phyloP scores from a whole-genome alignment of 2,113 vertebrate genomes.

The Pipra filicauda region DNA sequence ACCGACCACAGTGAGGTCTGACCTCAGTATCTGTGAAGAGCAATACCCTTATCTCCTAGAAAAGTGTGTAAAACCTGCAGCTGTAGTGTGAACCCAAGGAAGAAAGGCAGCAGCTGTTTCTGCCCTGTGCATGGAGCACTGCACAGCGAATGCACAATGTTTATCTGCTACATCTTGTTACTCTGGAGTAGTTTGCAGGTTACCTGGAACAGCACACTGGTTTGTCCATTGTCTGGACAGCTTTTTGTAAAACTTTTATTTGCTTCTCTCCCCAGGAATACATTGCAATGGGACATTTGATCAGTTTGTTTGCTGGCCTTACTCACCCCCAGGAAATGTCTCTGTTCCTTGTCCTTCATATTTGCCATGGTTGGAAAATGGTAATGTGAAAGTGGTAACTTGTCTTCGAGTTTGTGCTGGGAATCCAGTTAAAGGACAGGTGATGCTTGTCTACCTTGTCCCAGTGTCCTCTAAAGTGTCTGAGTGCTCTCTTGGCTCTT shows the following conservation, averaged over 20 bases:
- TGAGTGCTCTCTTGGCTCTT: not conserved
- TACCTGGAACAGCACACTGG: not conserved
- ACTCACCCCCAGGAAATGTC: conserved; percentile 88
- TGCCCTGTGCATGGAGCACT: not conserved
- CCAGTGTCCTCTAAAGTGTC: not conserved
- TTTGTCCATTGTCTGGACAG: not conserved
- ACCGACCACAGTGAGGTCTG: not conserved
- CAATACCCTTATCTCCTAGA: not conserved
- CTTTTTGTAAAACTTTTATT: not conserved
- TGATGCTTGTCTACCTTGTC: not conserved
- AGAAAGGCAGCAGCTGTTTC: not conserved
- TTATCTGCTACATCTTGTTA: not conserved
- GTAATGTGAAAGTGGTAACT: conserved; percentile 66
- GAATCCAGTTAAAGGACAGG: not conserved
- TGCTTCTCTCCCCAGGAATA: conserved; percentile 71
- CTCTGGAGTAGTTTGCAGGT: not conserved
- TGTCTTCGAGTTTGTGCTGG: not conserved
- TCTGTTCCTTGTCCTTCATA: conserved; percentile 91
- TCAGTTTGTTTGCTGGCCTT: conserved; percentile 88
- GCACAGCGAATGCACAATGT: not conserved
- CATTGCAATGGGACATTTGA: conserved; percentile 91
- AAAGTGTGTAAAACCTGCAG: not conserved
- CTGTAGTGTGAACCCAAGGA: not conserved
- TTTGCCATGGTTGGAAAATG: conserved; percentile 83
- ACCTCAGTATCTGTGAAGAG: not conserved